phyloP scores from a whole-genome alignment of 2,888 invertebrate species.

The Parasteatoda lunata region DNA sequence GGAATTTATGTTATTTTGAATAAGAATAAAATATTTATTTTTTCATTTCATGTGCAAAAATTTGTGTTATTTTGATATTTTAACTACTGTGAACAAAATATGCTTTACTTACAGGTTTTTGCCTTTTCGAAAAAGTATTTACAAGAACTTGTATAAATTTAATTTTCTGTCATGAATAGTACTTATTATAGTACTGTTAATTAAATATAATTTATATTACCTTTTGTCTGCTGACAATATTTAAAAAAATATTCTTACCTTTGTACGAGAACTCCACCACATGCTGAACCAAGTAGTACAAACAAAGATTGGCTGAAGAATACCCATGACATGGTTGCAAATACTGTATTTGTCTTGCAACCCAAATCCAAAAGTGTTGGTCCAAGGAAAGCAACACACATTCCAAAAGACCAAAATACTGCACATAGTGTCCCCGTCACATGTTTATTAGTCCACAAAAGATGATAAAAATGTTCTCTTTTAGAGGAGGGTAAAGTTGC shows the following conservation, averaged over 20 bases:
- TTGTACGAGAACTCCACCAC: constrained; percentile 75
- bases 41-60: no score
- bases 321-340: constrained; percentile 76
- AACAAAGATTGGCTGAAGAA: constrained; percentile 76
- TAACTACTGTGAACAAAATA: no score
- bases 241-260: constrained; percentile 72
- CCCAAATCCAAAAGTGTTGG: constrained; percentile 76
- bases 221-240: no score
- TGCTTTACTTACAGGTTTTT: no score
- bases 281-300: constrained; percentile 75
- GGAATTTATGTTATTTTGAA: no score
- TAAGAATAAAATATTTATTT: no score
- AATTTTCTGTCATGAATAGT: no score
- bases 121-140: no score
- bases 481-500: constrained; percentile 31
- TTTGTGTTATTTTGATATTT: no score
- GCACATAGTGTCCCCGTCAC: constrained; percentile 75
- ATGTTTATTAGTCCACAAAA: constrained; percentile 74
- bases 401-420: constrained; percentile 76
- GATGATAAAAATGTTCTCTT: constrained; percentile 69
- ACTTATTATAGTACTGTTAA: no score
- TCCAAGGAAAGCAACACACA: constrained; percentile 77
- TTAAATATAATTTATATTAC: no score
- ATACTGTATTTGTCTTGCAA: constrained; percentile 75
- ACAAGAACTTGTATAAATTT: no score